Conservation (phyloP, 2,113 vertebrate genomes). For the Chionis minor region DNA sequence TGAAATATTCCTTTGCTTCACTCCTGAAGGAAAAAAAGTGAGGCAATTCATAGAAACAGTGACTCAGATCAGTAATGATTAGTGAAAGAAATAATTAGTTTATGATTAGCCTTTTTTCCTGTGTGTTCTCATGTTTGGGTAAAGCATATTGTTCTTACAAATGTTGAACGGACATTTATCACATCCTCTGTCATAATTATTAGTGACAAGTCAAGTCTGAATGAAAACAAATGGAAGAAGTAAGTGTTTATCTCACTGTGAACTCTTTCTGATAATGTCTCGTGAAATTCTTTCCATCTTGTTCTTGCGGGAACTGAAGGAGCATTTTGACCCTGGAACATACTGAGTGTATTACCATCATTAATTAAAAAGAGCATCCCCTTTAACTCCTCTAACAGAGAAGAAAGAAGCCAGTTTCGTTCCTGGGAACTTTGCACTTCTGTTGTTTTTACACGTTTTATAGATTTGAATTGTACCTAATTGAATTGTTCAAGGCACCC, state of each 20-base stretch:
- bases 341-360: neutral
- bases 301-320: slow-evolving; percentile 20
- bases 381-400: neutral
- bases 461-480: neutral
- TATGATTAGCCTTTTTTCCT: slow-evolving; percentile 61
- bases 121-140: slow-evolving; percentile 45
- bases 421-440: neutral
- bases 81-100: slow-evolving; percentile 59
- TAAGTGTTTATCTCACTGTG: slow-evolving; percentile 50
- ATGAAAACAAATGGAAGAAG: slow-evolving; percentile 61
- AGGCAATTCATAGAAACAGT: slow-evolving; percentile 14
- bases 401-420: neutral
- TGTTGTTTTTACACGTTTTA: neutral
- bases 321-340: slow-evolving; percentile 1
- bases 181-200: slow-evolving; percentile 64
- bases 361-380: neutral
- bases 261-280: slow-evolving; percentile 58
- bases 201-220: slow-evolving; percentile 50
- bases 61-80: slow-evolving; percentile 50
- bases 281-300: slow-evolving; percentile 52
- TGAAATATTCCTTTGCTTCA: neutral
- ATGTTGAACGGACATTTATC: slow-evolving; percentile 61
- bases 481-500: neutral
- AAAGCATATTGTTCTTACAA: slow-evolving; percentile 62
- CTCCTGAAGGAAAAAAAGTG: neutral